Conservation (phyloP, 2,113 vertebrate genomes). For the Rallus limicola region DNA sequence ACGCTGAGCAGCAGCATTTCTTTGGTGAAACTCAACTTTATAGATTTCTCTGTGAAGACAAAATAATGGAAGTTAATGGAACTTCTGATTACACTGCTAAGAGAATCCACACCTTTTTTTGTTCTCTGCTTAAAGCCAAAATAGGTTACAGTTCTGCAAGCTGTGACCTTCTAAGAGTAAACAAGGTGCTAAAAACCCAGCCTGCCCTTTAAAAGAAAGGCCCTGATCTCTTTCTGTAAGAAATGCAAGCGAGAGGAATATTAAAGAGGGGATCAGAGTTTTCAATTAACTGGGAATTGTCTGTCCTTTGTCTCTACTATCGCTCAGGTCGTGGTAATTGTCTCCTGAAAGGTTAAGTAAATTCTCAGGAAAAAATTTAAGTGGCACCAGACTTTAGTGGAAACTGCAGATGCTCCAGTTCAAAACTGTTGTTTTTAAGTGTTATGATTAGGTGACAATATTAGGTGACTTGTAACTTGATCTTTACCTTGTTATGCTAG, state of each 20-base stretch:
- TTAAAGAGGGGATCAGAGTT: not conserved
- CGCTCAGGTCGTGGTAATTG: not conserved
- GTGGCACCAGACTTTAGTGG: not conserved
- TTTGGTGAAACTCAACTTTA: conserved; percentile 87
- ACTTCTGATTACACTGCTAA: not conserved
- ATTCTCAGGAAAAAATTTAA: not conserved
- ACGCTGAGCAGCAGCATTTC: conserved; percentile 92
- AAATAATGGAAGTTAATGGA: not conserved
- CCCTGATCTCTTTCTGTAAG: not conserved
- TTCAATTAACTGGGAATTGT: not conserved
- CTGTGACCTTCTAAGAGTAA: not conserved
- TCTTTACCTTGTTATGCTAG: not conserved
- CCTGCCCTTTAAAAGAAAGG: not conserved
- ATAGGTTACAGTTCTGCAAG: not conserved
- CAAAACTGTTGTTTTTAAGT: not conserved
- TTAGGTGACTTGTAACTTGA: not conserved
- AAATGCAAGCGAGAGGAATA: not conserved
- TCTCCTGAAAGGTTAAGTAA: not conserved
- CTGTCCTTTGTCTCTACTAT: not conserved
- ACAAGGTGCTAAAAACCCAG: not conserved
- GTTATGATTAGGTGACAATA: not conserved
- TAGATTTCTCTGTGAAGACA: conserved; percentile 82
- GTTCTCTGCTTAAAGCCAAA: not conserved
- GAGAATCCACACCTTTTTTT: not conserved
- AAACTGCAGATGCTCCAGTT: not conserved